Conservation (phyloP, 2,797 vertebrate species). For the Aselliscus stoliczkanus region DNA sequence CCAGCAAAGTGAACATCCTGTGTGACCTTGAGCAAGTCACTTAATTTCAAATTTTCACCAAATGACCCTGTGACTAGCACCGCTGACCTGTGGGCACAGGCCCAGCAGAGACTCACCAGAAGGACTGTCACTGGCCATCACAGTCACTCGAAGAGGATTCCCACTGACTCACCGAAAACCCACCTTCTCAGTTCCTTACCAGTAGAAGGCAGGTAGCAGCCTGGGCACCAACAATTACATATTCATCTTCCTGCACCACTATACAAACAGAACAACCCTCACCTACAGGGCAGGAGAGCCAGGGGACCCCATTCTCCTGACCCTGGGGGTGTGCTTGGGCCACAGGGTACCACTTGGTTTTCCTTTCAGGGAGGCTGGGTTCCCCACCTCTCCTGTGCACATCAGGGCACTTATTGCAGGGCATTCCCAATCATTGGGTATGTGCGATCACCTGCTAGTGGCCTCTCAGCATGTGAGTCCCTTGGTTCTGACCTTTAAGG, state of each 20-base stretch:
- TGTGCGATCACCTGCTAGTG: neutral
- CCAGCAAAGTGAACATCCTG: neutral
- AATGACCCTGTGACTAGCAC: neutral
- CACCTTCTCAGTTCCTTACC: neutral
- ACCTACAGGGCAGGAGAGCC: neutral
- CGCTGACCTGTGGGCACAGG: neutral
- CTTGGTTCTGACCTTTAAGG: neutral
- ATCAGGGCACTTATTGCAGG: neutral
- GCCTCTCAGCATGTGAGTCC: neutral
- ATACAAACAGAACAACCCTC: neutral
- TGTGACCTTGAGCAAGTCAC: slow-evolving; percentile 60
- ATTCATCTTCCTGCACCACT: neutral
- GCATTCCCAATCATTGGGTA: neutral
- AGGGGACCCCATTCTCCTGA: neutral
- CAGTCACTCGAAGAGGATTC: neutral
- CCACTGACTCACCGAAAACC: neutral
- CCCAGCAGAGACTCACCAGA: neutral
- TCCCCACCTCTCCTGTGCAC: neutral
- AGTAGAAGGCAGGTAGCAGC: neutral
- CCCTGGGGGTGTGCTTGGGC: neutral
- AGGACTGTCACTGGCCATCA: neutral
- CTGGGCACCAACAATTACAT: neutral
- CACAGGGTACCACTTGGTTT: neutral
- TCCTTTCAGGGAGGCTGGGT: neutral
- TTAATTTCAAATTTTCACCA: slow-evolving; percentile 21